A percentile compares a stretch with the other conserved stretches of the same genome.
Conservation (phyloP, 2,113 vertebrate species). For the Gallinago undulata region DNA sequence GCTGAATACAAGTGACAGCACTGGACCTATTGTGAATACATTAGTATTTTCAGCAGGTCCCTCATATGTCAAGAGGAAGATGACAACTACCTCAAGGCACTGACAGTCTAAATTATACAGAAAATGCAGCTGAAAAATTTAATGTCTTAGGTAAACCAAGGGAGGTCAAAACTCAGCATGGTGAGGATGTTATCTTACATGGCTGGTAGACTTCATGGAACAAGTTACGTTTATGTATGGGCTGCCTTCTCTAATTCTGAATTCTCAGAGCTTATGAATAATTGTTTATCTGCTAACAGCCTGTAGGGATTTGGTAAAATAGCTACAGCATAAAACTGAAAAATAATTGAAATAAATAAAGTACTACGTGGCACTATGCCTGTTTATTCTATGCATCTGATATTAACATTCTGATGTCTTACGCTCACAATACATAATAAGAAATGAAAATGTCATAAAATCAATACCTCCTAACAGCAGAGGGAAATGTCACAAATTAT, state of each 20-base stretch:
- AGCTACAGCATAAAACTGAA: slow-evolving; percentile 55
- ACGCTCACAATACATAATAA: slow-evolving; percentile 45
- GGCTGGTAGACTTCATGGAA: not conserved
- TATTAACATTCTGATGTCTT: slow-evolving; percentile 59
- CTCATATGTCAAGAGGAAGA: not conserved
- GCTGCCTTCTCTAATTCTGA: slow-evolving; percentile 15
- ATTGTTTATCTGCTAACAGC: slow-evolving; percentile 47
- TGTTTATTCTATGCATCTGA: slow-evolving; percentile 44
- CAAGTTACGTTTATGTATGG: slow-evolving; percentile 18
- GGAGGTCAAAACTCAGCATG: not conserved
- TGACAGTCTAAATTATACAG: slow-evolving; percentile 22
- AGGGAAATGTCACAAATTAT: slow-evolving; percentile 71
- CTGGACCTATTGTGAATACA: not conserved
- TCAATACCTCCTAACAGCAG: slow-evolving; percentile 65
- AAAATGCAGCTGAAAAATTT: not conserved
- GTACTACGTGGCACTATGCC: slow-evolving; percentile 37
- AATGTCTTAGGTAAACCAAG: slow-evolving; percentile 10
- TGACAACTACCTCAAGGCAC: not conserved
- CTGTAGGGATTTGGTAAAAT: slow-evolving; percentile 44
- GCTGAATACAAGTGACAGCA: not conserved
- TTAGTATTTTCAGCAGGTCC: not conserved
- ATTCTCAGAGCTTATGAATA: slow-evolving; percentile 24
- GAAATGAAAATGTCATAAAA: slow-evolving; percentile 66
- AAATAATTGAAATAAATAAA: slow-evolving; percentile 69
- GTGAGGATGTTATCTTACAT: not conserved